Percentiles rank a stretch among this genome's conserved stretches.
Evolutionary conservation across 2,797 vertebrate species (phyloP).

Genomic region (Loriculus beryllinus): DNA sequence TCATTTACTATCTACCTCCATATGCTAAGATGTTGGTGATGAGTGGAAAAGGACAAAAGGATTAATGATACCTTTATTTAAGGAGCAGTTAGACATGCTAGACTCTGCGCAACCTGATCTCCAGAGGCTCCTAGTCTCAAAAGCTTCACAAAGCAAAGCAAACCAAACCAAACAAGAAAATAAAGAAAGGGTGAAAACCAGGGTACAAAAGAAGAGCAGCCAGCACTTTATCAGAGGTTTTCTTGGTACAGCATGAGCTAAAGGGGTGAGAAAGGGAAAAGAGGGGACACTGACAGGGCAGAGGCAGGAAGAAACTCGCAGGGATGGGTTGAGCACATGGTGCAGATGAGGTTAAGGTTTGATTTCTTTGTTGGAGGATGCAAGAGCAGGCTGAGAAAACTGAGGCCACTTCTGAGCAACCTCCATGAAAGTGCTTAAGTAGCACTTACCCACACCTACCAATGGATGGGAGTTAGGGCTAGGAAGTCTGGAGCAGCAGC

Average conservation of each 20-base stretch:
- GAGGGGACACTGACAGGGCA: background rate
- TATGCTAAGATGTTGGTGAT: background rate
- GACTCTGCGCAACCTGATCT: background rate
- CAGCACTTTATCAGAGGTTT: background rate
- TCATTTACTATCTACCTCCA: background rate
- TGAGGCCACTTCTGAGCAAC: no score
- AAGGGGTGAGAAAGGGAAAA: background rate
- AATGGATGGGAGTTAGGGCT: accelerated
- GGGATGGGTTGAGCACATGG: accelerated
- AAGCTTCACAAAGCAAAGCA: background rate
- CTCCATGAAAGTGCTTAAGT: accelerated
- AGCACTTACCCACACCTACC: accelerated
- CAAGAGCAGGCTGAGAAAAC: background rate
- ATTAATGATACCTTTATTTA: background rate
- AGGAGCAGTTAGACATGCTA: background rate
- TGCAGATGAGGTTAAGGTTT: background rate
- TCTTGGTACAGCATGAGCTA: accelerated
- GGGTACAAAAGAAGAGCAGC: background rate
- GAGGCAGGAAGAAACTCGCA: background rate
- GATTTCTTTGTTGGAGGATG: accelerated
- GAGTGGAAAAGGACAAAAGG: background rate
- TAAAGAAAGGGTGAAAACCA: background rate
- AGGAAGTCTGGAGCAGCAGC: background rate
- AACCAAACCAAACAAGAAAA: background rate
- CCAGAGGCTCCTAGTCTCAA: background rate